Conservation (phyloP, 2,888 invertebrate genomes). For the Ceriagrion tenellum region DNA sequence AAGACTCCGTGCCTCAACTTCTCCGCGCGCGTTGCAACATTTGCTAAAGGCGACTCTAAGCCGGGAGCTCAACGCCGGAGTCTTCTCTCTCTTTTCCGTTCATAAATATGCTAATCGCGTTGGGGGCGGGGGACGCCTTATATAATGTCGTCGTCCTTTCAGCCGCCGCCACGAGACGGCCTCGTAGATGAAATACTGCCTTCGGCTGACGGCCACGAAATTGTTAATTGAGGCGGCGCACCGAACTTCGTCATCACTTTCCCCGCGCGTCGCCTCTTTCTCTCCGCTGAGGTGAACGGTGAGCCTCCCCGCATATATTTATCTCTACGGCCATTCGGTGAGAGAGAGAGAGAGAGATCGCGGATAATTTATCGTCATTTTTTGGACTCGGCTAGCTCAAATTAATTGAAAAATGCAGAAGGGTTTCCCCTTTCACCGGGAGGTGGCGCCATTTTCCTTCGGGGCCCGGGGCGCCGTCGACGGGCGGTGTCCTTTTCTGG, state of each 20-base stretch:
- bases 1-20: background rate
- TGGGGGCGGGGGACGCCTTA: background rate
- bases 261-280: background rate
- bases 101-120: background rate
- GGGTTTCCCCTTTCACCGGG: background rate
- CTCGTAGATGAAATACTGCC: background rate
- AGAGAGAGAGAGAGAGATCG: background rate
- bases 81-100: background rate
- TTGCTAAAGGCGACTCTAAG: background rate
- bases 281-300: too few species aligned
- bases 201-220: background rate
- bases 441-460: background rate
- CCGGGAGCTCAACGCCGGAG: background rate
- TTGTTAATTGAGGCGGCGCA: constrained; percentile 10
- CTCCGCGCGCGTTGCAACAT: background rate
- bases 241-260: constrained; percentile 1
- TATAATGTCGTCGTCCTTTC: background rate
- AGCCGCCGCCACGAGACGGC: background rate
- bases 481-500: too few species aligned
- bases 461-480: too few species aligned
- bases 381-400: background rate
- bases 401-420: background rate
- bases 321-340: background rate
- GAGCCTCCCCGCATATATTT: background rate
- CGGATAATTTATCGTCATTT: background rate